Conservation (phyloP, 92 coral and sea anemone genomes). For the Phymanthus crucifer region DNA sequence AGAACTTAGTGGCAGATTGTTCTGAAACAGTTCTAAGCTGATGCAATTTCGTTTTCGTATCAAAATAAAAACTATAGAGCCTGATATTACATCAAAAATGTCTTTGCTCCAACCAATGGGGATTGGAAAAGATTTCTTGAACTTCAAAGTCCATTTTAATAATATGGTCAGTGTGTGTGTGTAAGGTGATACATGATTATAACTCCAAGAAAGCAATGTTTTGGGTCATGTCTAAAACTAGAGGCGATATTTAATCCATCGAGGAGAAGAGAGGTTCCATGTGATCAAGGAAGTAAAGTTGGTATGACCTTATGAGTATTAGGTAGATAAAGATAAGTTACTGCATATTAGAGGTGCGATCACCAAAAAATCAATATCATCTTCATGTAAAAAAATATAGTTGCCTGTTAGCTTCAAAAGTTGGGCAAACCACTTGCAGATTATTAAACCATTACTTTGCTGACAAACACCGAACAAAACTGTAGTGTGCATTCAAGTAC, state of each 20-base stretch:
- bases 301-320: neutral
- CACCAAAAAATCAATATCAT: neutral
- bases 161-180: neutral
- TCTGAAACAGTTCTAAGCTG: constrained; percentile 47
- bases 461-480: neutral
- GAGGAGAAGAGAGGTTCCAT: neutral
- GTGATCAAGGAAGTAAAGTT: neutral
- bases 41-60: constrained; percentile 8
- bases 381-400: neutral
- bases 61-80: neutral
- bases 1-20: constrained; percentile 62
- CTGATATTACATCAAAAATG: neutral
- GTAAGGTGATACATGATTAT: neutral
- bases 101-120: neutral
- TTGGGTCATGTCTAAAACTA: constrained; percentile 6
- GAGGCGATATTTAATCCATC: neutral
- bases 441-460: neutral
- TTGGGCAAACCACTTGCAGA: neutral
- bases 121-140: neutral
- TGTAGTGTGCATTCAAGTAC: neutral
- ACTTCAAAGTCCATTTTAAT: neutral
- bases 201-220: neutral
- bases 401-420: neutral
- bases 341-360: neutral
- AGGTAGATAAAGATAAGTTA: neutral